Evolutionary conservation across 2,888 invertebrate species (phyloP).

Genomic region (Drosophila neotestacea): DNA sequence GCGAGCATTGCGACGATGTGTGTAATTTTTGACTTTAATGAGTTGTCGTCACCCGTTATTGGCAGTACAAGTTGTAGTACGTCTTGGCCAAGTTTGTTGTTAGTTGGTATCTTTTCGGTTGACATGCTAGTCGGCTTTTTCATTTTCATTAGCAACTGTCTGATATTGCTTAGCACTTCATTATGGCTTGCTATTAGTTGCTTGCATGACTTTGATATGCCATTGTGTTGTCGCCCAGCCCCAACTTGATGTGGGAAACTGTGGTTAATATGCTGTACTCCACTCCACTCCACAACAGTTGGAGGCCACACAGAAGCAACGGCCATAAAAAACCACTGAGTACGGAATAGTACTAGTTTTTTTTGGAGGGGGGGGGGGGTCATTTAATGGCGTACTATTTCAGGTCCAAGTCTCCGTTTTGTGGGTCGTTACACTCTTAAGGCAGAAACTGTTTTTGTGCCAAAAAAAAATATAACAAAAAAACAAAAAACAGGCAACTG

Average conservation of each 20-base stretch:
- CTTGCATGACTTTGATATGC: constrained; percentile 65
- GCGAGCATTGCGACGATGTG: constrained; percentile 31
- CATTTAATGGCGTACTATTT: constrained; percentile 45
- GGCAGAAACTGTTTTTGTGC: constrained; percentile 33
- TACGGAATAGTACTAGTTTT: constrained; percentile 15
- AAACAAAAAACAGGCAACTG: constrained; percentile 1
- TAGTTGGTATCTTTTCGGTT: background rate
- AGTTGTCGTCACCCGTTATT: constrained; percentile 22
- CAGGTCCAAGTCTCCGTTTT: constrained; percentile 35
- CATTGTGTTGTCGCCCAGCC: constrained; percentile 47
- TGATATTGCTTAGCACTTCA: constrained; percentile 68
- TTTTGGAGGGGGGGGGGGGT: background rate
- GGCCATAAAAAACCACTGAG: constrained; percentile 36
- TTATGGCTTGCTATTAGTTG: constrained; percentile 64
- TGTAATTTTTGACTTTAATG: constrained; percentile 51
- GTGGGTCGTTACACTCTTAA: constrained; percentile 68
- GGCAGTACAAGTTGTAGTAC: constrained; percentile 20
- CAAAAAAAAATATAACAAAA: constrained; percentile 25
- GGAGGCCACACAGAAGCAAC: constrained; percentile 54
- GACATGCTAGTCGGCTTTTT: constrained; percentile 31
- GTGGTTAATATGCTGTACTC: constrained; percentile 2
- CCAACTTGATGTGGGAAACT: constrained; percentile 62
- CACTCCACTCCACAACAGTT: constrained; percentile 10
- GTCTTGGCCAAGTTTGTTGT: constrained; percentile 20
- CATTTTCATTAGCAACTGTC: constrained; percentile 65